Percentiles rank a stretch among this genome's conserved stretches.
phyloP scores from a whole-genome alignment of 2,797 vertebrate genomes.

The Urophycis tenuis region DNA sequence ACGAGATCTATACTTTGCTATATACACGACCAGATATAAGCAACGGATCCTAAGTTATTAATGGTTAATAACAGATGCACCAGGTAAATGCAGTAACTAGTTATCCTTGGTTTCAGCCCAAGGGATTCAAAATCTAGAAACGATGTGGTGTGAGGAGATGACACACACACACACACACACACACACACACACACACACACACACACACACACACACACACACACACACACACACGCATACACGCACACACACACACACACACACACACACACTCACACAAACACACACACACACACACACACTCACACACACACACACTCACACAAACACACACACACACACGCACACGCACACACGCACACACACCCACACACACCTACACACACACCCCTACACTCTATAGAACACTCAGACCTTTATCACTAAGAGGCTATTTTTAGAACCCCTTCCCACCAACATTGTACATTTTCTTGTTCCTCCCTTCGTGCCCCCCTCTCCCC shows the following conservation, averaged over 20 bases:
- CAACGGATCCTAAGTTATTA: background rate
- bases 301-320: too few relatives aligned
- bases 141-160: slow-evolving; percentile 11
- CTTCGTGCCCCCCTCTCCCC: slow-evolving; percentile 2
- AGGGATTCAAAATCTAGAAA: background rate
- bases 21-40: background rate
- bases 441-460: slow-evolving; percentile 32
- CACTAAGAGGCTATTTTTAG: slow-evolving; percentile 56
- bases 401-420: slow-evolving; percentile 45
- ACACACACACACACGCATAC: too few relatives aligned
- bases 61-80: too few relatives aligned
- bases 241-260: too few relatives aligned
- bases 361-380: slow-evolving; percentile 15
- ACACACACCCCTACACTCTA: slow-evolving; percentile 22
- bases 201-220: too few relatives aligned
- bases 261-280: too few relatives aligned
- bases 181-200: too few relatives aligned
- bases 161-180: slow-evolving; percentile 17
- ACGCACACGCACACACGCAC: slow-evolving; percentile 29
- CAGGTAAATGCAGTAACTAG: slow-evolving; percentile 45
- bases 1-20: too few relatives aligned
- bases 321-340: too few relatives aligned
- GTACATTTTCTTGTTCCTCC: slow-evolving; percentile 29
- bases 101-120: slow-evolving; percentile 16
- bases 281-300: too few relatives aligned